phyloP scores from a whole-genome alignment of 2,888 invertebrate species.

The Autographa pulchrina region DNA sequence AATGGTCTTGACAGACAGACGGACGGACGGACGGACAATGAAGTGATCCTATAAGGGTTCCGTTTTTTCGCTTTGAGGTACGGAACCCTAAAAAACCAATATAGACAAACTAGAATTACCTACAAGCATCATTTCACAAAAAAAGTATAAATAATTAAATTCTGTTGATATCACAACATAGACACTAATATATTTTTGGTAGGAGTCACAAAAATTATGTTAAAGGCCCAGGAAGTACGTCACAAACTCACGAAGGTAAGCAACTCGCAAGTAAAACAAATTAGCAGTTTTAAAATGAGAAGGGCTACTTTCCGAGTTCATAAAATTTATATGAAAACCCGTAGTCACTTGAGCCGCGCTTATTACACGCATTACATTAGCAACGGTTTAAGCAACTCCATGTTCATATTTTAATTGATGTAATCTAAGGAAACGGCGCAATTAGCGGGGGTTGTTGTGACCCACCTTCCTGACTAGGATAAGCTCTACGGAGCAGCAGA shows the following conservation, averaged over 20 bases:
- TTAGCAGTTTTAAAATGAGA: conserved; percentile 28
- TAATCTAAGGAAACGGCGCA: conserved; percentile 49
- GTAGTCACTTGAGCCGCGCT: conserved; percentile 42
- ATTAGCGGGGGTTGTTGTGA: conserved; percentile 43
- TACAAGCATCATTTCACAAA: too few species aligned
- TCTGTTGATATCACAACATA: too few species aligned
- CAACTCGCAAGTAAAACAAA: conserved; percentile 31
- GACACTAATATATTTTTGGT: conserved; percentile 1
- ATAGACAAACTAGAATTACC: too few species aligned
- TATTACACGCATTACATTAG: conserved; percentile 47
- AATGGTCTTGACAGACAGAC: too few species aligned
- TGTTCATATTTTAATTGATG: conserved; percentile 59
- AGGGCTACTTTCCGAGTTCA: conserved; percentile 21
- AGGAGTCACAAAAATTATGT: background rate
- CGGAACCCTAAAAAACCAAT: too few species aligned
- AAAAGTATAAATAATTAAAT: too few species aligned
- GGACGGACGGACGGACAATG: too few species aligned
- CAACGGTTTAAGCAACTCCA: conserved; percentile 50
- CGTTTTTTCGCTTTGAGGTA: too few species aligned
- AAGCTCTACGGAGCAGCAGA: conserved; percentile 11
- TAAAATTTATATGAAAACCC: conserved; percentile 34
- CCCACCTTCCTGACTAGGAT: conserved; percentile 29
- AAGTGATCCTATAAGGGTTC: too few species aligned
- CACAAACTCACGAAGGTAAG: background rate
- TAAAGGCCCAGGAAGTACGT: background rate